Evolutionary conservation across 2,888 invertebrate species (phyloP).

Genomic region (Furcula furcula): DNA sequence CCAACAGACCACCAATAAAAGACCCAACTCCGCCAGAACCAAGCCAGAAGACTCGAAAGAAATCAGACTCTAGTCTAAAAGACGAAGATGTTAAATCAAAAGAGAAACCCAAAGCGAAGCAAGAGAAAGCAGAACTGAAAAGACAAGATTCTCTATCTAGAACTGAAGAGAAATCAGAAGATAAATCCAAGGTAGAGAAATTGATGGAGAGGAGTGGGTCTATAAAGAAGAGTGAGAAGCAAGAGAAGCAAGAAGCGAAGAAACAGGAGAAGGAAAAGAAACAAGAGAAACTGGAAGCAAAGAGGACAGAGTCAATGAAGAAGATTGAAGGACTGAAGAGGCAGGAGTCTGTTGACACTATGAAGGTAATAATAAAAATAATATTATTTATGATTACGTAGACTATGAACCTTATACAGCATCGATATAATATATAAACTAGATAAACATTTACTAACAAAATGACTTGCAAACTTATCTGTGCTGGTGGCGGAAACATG

Average conservation of each 20-base stretch:
- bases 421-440: too few species aligned
- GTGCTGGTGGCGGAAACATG: too few species aligned
- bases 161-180: slow-evolving; percentile 35
- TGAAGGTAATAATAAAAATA: slow-evolving; percentile 45
- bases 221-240: slow-evolving; percentile 52
- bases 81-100: slow-evolving; percentile 62
- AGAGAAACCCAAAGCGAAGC: slow-evolving; percentile 47
- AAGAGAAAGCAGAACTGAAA: slow-evolving; percentile 50
- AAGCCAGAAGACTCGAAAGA: slow-evolving; percentile 59
- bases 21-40: slow-evolving; percentile 36
- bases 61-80: slow-evolving; percentile 68
- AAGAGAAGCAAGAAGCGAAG: slow-evolving; percentile 51
- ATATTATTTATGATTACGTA: too few species aligned
- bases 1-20: slow-evolving; percentile 37
- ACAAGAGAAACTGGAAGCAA: slow-evolving; percentile 61
- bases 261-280: slow-evolving; percentile 52
- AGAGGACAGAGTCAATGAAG: slow-evolving; percentile 59
- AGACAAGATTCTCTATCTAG: slow-evolving; percentile 57
- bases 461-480: too few species aligned
- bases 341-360: slow-evolving; percentile 65
- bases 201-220: slow-evolving; percentile 57
- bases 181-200: slow-evolving; percentile 22
- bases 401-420: too few species aligned
- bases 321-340: slow-evolving; percentile 58
- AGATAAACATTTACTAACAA: too few species aligned